Percentiles rank a stretch among this genome's conserved stretches.
phyloP scores from a whole-genome alignment of 1,140 invertebrate species.

The Micrasema longulum region DNA sequence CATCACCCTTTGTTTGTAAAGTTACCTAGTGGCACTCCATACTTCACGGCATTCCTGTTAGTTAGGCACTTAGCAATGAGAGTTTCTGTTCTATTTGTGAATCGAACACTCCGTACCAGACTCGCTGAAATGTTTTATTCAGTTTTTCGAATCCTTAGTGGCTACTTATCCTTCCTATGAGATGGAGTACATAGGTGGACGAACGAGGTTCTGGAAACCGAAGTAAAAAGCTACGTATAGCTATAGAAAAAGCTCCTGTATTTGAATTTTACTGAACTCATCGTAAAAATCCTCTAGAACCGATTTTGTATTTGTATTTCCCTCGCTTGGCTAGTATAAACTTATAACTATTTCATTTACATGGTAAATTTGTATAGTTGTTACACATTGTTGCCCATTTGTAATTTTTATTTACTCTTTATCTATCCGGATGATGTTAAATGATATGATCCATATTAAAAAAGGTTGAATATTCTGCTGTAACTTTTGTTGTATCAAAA shows the following conservation, averaged over 20 bases:
- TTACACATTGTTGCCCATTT: no score
- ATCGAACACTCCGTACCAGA: constrained; percentile 49
- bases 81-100: constrained; percentile 54
- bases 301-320: neutral
- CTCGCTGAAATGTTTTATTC: constrained; percentile 53
- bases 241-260: constrained; percentile 12
- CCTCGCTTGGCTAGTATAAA: no score
- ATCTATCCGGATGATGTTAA: no score
- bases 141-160: constrained; percentile 54
- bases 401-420: no score
- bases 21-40: constrained; percentile 1
- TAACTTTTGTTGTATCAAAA: no score
- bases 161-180: constrained; percentile 51
- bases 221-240: neutral
- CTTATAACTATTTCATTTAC: no score
- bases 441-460: no score
- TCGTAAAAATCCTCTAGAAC: constrained; percentile 4
- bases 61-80: constrained; percentile 34
- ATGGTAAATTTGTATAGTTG: no score
- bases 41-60: constrained; percentile 27
- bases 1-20: constrained; percentile 45
- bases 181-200: constrained; percentile 44
- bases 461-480: no score
- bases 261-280: constrained; percentile 33
- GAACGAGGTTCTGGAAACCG: neutral